Base-by-base conservation (phyloP, 30 jellyfish, hydroid and myxozoan species). In the Rhopilema esculentum region DNA sequence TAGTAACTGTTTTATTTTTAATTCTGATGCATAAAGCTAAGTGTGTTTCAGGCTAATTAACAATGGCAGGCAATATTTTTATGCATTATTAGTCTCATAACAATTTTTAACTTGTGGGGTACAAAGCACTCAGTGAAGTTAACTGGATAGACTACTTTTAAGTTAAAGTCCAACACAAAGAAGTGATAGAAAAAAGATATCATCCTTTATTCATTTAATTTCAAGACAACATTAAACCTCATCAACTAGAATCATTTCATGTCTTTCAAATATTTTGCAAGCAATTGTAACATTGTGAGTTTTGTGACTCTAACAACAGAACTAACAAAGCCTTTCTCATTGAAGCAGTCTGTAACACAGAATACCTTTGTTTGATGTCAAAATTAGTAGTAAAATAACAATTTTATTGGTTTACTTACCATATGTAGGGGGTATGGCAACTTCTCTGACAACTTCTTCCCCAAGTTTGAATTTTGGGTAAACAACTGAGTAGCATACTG, bases 371-470 rank as follows among this genome's bases (percentile, higher is more conserved):
- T 65, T 16, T 16, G 30, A 65, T 21, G 29, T 21, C 28, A 4
- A 21, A 6, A 65, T 26, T 65, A 65, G 75, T 65, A 65, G 75
- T 26, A 66, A 6, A 19, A 4, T 19, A 65, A 66, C 50, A 66
- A 66, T 22, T 66, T 66, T 66, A 66, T 40, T 40, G 57, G 57
- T 40, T 40, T 40, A 40, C 77, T 22, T 66, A 66, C 77, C 77
- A 23, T 66, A 66, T 8, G 77, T 66, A 66, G 77, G 77, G 77
- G 77, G 50, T 66, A 66, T 66, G 77, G 77, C 77, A 66, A 66
- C 77, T 66, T 66, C 77, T 66, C 77, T 66, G 75, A 7, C 75
- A 65, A 65, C 75, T 65, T 65, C 75, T 65, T 65, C 75, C 28
- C 27, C 75, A 65, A 65, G 75, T 65, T 20, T 65, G 75, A 65